Conservation (phyloP, 2,888 invertebrate species). For the Pyrgus malvae region DNA sequence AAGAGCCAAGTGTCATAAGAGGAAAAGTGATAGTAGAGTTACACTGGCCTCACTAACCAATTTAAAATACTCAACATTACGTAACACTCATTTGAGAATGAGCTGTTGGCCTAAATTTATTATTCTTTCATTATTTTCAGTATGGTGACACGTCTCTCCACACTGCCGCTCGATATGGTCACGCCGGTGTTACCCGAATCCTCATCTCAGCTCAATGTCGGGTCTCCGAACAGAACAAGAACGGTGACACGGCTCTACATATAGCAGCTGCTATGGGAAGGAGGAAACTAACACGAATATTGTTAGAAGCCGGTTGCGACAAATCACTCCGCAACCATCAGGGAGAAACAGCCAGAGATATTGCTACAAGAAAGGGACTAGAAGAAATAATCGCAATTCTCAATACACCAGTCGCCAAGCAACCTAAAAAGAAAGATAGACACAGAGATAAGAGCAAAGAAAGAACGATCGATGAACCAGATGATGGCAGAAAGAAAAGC, state of each 20-base stretch:
- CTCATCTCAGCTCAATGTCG: conserved; percentile 94
- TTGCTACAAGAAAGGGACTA: conserved; percentile 92
- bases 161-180: conserved; percentile 97
- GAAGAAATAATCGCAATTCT: conserved; percentile 92
- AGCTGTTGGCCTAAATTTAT: too few relatives aligned
- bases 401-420: conserved; percentile 78
- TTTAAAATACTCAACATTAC: too few relatives aligned
- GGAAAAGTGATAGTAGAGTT: too few relatives aligned
- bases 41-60: too few relatives aligned
- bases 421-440: conserved; percentile 64
- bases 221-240: conserved; percentile 95
- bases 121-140: conserved; percentile 70
- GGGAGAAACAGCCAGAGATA: conserved; percentile 94
- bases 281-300: conserved; percentile 93
- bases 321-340: conserved; percentile 88
- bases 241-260: conserved; percentile 96
- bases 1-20: too few relatives aligned
- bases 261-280: conserved; percentile 97
- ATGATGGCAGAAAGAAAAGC: conserved; percentile 67
- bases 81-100: too few relatives aligned
- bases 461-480: conserved; percentile 78
- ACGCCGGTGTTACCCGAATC: conserved; percentile 97
- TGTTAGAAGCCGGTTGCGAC: conserved; percentile 92
- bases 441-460: conserved; percentile 76
- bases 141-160: conserved; percentile 97